Evolutionary conservation across 2,888 invertebrate genomes (phyloP).

Genomic region (Agrochola lychnidis): DNA sequence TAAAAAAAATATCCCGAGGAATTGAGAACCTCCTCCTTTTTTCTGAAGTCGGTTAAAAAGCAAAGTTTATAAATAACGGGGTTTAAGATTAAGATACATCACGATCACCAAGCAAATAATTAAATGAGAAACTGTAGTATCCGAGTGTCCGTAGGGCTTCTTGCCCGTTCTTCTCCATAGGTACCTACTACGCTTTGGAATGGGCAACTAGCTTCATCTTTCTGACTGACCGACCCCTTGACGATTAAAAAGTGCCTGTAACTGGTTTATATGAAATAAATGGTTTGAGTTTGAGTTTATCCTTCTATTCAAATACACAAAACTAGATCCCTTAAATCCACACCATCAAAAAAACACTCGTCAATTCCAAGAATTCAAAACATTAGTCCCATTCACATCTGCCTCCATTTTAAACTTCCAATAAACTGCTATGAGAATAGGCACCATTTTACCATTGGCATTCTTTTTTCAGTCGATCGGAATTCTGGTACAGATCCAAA

Average conservation of each 20-base stretch:
- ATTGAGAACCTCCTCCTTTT: no score
- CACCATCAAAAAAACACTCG: constrained; percentile 11
- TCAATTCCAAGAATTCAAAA: constrained; percentile 48
- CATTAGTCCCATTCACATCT: constrained; percentile 36
- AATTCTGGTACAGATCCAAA: constrained; percentile 73
- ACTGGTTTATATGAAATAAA: no score
- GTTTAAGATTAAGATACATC: not conserved
- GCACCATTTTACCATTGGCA: constrained; percentile 46
- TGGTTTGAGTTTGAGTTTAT: no score
- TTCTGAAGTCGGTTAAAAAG: no score
- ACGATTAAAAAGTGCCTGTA: no score
- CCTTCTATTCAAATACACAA: not conserved
- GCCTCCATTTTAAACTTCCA: constrained; percentile 58
- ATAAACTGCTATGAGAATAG: constrained; percentile 62
- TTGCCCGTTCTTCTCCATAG: no score
- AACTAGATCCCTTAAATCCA: constrained; percentile 19
- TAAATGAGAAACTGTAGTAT: not conserved
- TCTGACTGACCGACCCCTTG: no score
- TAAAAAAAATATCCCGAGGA: no score
- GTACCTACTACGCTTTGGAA: no score
- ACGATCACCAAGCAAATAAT: not conserved
- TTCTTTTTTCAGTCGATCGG: constrained; percentile 66
- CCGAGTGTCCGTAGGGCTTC: no score
- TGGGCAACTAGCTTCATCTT: no score
- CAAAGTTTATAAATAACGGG: no score